Evolutionary conservation across 2,888 invertebrate genomes (phyloP), one percentile per base, ranked within the genome.

Genomic region (Mylabris sibirica): DNA sequence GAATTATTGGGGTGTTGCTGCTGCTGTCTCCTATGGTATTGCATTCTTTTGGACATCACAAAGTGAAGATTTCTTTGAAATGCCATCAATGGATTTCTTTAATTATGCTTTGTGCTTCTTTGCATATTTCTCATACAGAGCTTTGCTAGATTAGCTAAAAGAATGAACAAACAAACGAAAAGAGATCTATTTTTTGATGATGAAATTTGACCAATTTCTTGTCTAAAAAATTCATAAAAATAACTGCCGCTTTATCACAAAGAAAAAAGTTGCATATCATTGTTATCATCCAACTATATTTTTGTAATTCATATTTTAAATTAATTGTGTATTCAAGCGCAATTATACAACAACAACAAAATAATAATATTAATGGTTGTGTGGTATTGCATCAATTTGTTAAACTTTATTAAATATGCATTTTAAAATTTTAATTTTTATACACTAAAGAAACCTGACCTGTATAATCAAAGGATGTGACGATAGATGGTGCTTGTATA

Each of bases 101-200:
- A 85, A 84, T 73, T 83, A 84, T 74, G 82, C 82, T 34, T 74
- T 84, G 71, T 83, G 84, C 72, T 85, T 85, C 74, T 84, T 82
- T 75, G 69, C 80, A 62, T 80, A 77, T 71, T 85, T 84, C 74
- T 77, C 82, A 57, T 72, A 81, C 24, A 80, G 76, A 72, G 78
- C 83, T 59, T 61, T 79, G 44, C 2, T 44, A n/a, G 44, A n/a
- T 1, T 44, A 44, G n/a, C 1, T 41, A 12, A 12, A 41, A 41
- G 4, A 34, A 35, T 6, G 12, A 35, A 35, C 30, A 35, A 35
- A 61, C 61, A 72, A n/a, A 59, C 69, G 73, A 75, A 69, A n/a
- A n/a, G n/a, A 38, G 64, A 11, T 60, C 17, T 30, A 34, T 60
- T 59, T 57, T 38, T 59, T 30, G 17, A 62, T 12, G 63, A 67